Percentiles rank a stretch among this genome's conserved stretches.
These are phyloP conservation scores for Pherbina coryleti DNA, from an alignment of 2,888 invertebrate species.

Conservation along the genomic window DNA sequence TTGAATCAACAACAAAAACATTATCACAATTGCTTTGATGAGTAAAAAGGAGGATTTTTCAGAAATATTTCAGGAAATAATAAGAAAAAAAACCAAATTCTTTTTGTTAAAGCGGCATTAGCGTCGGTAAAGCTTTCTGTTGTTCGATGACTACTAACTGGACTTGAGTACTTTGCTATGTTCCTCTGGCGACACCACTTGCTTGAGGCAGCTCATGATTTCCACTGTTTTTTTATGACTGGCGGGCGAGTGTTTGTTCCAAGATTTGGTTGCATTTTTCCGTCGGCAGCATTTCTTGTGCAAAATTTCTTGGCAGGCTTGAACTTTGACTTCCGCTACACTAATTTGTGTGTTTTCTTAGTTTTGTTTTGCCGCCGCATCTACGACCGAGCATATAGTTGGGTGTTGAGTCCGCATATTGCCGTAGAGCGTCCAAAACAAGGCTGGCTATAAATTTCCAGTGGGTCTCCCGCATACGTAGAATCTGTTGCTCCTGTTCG, in stretches of 20 bases:
- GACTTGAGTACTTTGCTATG: neutral
- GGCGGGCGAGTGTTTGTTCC: neutral
- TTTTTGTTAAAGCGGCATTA: neutral
- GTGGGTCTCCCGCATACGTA: conserved; percentile 60
- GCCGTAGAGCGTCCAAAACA: conserved; percentile 57
- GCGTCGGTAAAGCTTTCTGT: neutral
- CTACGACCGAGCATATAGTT: conserved; percentile 29
- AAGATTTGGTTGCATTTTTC: conserved; percentile 36
- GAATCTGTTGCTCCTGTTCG: conserved; percentile 60
- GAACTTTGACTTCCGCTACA: conserved; percentile 7
- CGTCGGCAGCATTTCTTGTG: neutral
- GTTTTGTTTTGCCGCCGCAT: conserved; percentile 48
- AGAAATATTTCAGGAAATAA: neutral
- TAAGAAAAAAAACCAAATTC: neutral
- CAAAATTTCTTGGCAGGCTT: neutral
- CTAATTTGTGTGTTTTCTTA: conserved; percentile 38
- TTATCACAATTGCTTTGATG: conserved; percentile 68
- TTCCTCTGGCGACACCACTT: neutral
- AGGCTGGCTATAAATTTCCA: conserved; percentile 58
- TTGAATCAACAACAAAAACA: conserved; percentile 58
- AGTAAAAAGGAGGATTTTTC: conserved; percentile 50
- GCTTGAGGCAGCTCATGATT: neutral
- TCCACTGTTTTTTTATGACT: neutral
- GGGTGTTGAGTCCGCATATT: conserved; percentile 50
- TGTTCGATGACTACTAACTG: neutral